Base-by-base conservation (phyloP, 2,888 invertebrate species). In the Eupithecia subumbrata region DNA sequence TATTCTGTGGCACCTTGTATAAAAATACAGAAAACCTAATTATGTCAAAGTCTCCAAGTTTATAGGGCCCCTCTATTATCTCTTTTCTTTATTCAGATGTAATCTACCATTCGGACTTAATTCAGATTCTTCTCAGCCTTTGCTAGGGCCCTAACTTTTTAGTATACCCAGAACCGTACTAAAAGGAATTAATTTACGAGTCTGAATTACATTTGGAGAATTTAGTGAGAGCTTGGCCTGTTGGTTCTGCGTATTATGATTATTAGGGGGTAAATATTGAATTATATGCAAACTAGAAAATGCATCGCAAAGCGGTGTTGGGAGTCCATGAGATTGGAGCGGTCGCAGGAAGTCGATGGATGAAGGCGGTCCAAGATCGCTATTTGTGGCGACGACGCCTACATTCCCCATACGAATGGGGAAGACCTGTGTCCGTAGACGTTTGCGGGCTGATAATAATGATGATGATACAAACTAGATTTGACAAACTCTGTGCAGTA, bases 181-280 rank as follows among this genome's bases (percentile, higher is more conserved):
- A 79, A 77, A 80, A 76, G 72, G 71, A 76, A 83, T 82, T 84
- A 82, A 82, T 82, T 82, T 82, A 80, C 75, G 76, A 71, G 73
- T 43, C 48, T 52, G 81, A 78, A 83, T 82, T 79, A 82, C 77
- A 80, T 74, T 64, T 76, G 72, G 73, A 64, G 73, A 78, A 80
- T 80, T 80, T 80, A 82, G 76, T 79, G 74, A 70, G 71, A 75
- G 40, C 77, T 77, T 71, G 79, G 75, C 77, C 69, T 74, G 69
- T 73, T 69, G 48, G 68, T 73, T 71, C 64, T 56, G 70, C 52
- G 34, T 75, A 71, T 73, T 73, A 75, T 40, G 63, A 69, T 68
- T 73, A 76, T 76, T n/a, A 69, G 37, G 25, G 34, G 22, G 30
- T 76, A 70, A 69, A 69, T 75, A 75, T 63, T 37, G 37, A 48